phyloP scores from a whole-genome alignment of 2,888 invertebrate genomes.

The Chrysotoxum bicinctum region DNA sequence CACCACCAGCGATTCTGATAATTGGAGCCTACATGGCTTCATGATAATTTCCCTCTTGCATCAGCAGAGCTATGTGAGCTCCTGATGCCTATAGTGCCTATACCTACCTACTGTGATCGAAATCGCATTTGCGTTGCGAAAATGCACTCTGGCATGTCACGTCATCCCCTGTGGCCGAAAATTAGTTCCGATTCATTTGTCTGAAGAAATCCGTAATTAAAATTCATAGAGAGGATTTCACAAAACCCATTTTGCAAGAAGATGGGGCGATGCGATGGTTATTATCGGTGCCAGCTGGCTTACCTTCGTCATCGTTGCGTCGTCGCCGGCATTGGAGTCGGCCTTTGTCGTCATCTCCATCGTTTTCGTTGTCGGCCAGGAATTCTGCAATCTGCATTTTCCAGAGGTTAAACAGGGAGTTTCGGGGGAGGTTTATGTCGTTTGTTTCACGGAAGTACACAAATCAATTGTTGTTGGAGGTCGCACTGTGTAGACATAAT shows the following conservation, averaged over 20 bases:
- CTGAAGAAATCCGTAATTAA: conserved; percentile 69
- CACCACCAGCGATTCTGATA: conserved; percentile 38
- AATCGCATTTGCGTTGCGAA: conserved; percentile 50
- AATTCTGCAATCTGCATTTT: conserved; percentile 44
- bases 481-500: conserved; percentile 22
- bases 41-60: conserved; percentile 36
- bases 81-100: neutral
- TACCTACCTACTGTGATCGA: conserved; percentile 26
- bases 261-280: neutral
- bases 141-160: conserved; percentile 13
- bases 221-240: conserved; percentile 62
- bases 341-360: conserved; percentile 8
- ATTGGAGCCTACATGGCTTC: conserved; percentile 57
- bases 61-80: neutral
- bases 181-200: conserved; percentile 71
- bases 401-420: conserved; percentile 1
- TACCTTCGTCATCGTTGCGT: neutral
- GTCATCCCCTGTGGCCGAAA: conserved; percentile 50
- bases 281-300: conserved; percentile 37
- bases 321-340: neutral
- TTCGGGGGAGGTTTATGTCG: conserved; percentile 18
- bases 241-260: neutral
- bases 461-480: conserved; percentile 65
- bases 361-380: conserved; percentile 13
- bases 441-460: conserved; percentile 55